Evolutionary conservation across 2,113 vertebrate genomes (phyloP), one percentile per base, ranked within the genome.

Genomic region (Podarcis cretensis): DNA sequence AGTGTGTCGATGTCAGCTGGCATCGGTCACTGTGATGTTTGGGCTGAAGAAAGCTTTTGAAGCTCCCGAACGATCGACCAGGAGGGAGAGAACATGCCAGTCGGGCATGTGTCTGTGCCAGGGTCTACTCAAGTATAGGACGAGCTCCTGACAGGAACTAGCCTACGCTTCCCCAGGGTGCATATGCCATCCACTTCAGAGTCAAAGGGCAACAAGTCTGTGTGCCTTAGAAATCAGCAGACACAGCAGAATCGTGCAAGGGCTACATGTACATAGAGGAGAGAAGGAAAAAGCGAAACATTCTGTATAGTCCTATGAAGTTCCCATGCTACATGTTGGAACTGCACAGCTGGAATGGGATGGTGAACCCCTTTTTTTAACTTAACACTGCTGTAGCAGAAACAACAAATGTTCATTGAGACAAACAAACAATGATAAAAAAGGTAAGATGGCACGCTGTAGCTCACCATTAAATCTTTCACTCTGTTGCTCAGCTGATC

Each of bases 401-500:
- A 78, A 3, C 43, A 54, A 27, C 0, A 10, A 92, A 87, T 76
- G 68, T 90, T 87, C 81, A 86, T 68, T 89, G 75, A 85, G 92
- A 88, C 78, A 91, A 71, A 83, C 75, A 68, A 82, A 90, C 54
- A 91, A 84, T 21, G 14, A 87, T 87, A 35, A 3, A 57, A 94
- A 90, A 91, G 5, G 20, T 83, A 92, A 93, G 86, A 91, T 90
- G 48, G 92, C 4, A 93, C 75, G 27, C 76, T 91, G 85, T 48
- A 86, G 94, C 98, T 96, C 95, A 99, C 99, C 97, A 98, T 96
- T 81, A 99, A 96, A 96, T 99, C 99, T 95, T 98, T 99, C 91
- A 99, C 98, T 83, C 99, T 96, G 95, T 98, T 99, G 96, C 99
- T 99, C 94, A 99, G 98, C 94, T 99, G 98, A 94, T 99, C 99